Conservation (phyloP, 1,140 invertebrate genomes). For the Drosophila sproati region DNA sequence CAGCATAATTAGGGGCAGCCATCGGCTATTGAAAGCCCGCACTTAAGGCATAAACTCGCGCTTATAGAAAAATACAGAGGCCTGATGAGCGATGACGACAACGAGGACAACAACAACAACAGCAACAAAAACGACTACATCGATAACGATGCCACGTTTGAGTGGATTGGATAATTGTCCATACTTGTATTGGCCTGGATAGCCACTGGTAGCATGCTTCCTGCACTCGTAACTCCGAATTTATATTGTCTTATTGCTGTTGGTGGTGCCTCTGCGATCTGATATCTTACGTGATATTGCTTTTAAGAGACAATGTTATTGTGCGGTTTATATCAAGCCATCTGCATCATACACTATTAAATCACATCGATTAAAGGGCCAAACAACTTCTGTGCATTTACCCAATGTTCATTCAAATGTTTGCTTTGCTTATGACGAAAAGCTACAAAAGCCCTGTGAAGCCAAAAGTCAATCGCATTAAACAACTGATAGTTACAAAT, state of each 20-base stretch:
- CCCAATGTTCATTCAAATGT: slow-evolving; percentile 14
- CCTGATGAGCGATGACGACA: slow-evolving; percentile 42
- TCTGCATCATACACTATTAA: slow-evolving; percentile 12
- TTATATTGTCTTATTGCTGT: slow-evolving; percentile 11
- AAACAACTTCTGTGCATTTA: slow-evolving; percentile 72
- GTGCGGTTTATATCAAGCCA: slow-evolving; percentile 26
- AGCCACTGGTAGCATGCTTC: slow-evolving; percentile 30
- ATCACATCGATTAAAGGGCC: not conserved
- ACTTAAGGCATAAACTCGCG: slow-evolving; percentile 58
- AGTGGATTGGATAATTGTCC: slow-evolving; percentile 77
- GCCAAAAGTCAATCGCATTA: slow-evolving; percentile 11
- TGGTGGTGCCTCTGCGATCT: slow-evolving; percentile 2
- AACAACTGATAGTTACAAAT: slow-evolving; percentile 27
- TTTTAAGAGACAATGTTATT: slow-evolving; percentile 52
- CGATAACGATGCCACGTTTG: slow-evolving; percentile 55
- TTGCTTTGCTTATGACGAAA: not conserved
- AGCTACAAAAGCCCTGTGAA: not conserved
- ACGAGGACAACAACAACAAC: slow-evolving; percentile 6
- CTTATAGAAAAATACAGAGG: slow-evolving; percentile 38
- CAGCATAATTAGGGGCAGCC: slow-evolving; percentile 45
- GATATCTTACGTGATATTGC: slow-evolving; percentile 47
- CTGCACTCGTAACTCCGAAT: slow-evolving; percentile 1
- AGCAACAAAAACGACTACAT: slow-evolving; percentile 22
- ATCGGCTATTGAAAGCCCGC: slow-evolving; percentile 24
- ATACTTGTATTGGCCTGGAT: slow-evolving; percentile 60